Base-by-base conservation (phyloP, 2,113 vertebrate genomes). In the Carassius carassius region DNA sequence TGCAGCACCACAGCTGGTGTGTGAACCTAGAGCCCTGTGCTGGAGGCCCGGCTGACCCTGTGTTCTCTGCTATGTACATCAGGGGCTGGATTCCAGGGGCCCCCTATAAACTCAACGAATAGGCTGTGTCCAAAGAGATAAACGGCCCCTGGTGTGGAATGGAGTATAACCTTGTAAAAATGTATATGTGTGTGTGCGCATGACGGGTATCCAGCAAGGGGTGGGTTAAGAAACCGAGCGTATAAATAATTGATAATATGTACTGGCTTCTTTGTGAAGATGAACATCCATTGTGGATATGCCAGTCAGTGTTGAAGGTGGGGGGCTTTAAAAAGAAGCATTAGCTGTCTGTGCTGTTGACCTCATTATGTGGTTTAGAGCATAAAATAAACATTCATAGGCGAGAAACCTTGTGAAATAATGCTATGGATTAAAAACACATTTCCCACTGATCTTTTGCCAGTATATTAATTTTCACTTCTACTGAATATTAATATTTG, bases 341-440 rank as follows among this genome's bases (percentile, higher is more conserved):
- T 76, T 56, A 74, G 88, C 85, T 19, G 82, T 75, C 85, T 78
- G 86, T 83, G 56, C 32, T 72, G 78, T 81, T 92, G 91, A 94
- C 92, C 90, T 91, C 90, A 85, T 93, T 92, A 91, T 89, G 65
- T 83, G 37, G 83, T 83, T 91, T 82, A 51, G 49, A 63, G 44
- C 74, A 72, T 84, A 72, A 84, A 85, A 89, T 87, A 91, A 84
- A 87, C 73, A 65, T 81, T n/a, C 77, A 72, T 67, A 51, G 62
- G 41, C 1, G 17, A 21, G 49, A 41, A 21, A 56, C 51, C 63
- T 78, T 37, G 51, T 73, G 14, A 77, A 85, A 32, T 79, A 72
- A 83, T 84, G 86, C 72, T 83, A 75, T 86, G 85, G 86, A 89
- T 87, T 81, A 37, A 88, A 88, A 85, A 41, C 65, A 82, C 87